Percentiles rank a stretch among this genome's conserved stretches.
Evolutionary conservation across 1,140 invertebrate species (phyloP).

Genomic region (Drosophila teissieri): DNA sequence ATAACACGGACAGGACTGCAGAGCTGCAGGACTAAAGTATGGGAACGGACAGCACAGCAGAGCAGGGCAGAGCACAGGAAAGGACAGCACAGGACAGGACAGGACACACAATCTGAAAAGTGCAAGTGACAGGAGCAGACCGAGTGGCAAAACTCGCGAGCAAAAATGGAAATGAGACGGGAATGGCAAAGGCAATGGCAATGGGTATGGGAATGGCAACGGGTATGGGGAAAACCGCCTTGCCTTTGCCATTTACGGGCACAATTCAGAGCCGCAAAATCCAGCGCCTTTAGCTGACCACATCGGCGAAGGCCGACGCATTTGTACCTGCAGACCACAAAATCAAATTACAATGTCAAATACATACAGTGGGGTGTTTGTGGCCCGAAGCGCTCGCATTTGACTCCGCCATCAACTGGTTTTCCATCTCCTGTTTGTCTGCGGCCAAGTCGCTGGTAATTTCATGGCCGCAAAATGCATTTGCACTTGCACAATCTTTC

Average conservation of each 20-base stretch:
- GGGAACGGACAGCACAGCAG: not conserved
- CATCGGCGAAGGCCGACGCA: constrained; percentile 19
- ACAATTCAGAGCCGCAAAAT: not conserved
- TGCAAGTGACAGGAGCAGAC: constrained; percentile 55
- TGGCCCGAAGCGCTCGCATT: not conserved
- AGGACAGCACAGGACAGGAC: constrained; percentile 3
- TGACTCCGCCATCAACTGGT: not conserved
- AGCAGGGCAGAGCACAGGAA: not conserved
- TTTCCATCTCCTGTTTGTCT: constrained; percentile 12
- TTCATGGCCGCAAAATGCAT: constrained; percentile 69
- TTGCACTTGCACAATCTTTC: constrained; percentile 68
- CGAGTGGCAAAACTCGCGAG: constrained; percentile 40
- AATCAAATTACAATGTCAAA: constrained; percentile 72
- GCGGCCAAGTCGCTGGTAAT: constrained; percentile 52
- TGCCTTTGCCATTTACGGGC: not conserved
- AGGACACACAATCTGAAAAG: constrained; percentile 45
- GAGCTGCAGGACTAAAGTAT: not conserved
- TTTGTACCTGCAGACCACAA: constrained; percentile 58
- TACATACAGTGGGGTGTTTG: constrained; percentile 5
- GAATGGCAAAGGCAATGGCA: too few relatives aligned
- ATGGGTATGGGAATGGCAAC: too few relatives aligned
- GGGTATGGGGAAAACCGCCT: not conserved
- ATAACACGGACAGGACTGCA: constrained; percentile 22
- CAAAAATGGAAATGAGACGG: not conserved
- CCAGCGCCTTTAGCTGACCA: constrained; percentile 41